Conservation (phyloP, 2,888 invertebrate genomes). For the Drosophila infuscata region DNA sequence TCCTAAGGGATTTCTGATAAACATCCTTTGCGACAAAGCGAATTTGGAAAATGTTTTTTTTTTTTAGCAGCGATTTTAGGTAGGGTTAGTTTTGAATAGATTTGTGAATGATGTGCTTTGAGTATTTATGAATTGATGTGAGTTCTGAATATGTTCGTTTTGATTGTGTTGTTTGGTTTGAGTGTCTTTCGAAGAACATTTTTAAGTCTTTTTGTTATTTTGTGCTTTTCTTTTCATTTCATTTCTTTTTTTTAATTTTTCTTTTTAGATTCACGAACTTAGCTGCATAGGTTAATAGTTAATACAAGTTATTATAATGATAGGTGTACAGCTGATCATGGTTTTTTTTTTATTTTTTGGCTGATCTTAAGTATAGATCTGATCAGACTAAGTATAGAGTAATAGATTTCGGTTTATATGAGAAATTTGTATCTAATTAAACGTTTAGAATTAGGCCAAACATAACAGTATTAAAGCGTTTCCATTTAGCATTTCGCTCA, state of each 20-base stretch:
- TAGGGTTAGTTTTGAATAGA: constrained; percentile 8
- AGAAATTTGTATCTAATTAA: constrained; percentile 69
- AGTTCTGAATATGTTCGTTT: constrained; percentile 47
- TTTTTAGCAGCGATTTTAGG: constrained; percentile 38
- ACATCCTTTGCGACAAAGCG: constrained; percentile 2
- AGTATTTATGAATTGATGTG: constrained; percentile 19
- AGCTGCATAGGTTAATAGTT: constrained; percentile 26
- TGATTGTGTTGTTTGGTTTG: constrained; percentile 45
- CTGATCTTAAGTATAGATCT: constrained; percentile 8
- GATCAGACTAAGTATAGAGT: constrained; percentile 25
- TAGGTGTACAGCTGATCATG: constrained; percentile 23
- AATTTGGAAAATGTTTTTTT: constrained; percentile 1
- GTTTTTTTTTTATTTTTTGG: not conserved
- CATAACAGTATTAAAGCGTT: constrained; percentile 79
- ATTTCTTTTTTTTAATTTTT: constrained; percentile 15
- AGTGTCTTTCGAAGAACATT: constrained; percentile 55
- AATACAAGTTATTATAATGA: constrained; percentile 23
- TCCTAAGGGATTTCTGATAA: not conserved
- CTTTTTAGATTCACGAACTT: constrained; percentile 50
- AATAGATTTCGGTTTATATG: constrained; percentile 35
- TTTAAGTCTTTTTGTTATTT: constrained; percentile 60
- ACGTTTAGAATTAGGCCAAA: constrained; percentile 75
- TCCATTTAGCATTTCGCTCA: constrained; percentile 74
- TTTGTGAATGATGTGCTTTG: constrained; percentile 17
- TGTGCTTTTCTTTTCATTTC: not conserved